These are phyloP conservation scores for Protobothrops mucrosquamatus DNA, from an alignment of 2,113 vertebrate genomes.

Conservation along the genomic window DNA sequence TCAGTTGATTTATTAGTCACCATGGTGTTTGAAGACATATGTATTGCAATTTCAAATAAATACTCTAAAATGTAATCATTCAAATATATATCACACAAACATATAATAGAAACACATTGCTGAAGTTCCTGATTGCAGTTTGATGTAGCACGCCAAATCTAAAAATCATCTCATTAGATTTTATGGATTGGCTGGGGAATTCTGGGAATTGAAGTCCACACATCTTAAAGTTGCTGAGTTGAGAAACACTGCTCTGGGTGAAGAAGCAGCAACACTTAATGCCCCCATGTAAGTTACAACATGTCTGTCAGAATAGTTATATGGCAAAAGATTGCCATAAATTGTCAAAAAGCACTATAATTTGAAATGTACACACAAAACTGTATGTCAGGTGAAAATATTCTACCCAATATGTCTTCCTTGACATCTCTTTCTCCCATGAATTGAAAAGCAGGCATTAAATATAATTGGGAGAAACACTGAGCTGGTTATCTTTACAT, in stretches of 20 bases:
- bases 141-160: neutral
- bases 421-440: neutral
- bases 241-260: neutral
- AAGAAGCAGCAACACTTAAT: neutral
- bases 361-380: neutral
- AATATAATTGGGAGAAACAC: neutral
- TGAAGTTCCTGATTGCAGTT: neutral
- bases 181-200: neutral
- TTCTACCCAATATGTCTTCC: neutral
- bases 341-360: neutral
- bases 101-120: too few species aligned
- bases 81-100: neutral
- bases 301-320: neutral
- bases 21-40: neutral
- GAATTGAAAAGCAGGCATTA: neutral
- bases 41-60: neutral
- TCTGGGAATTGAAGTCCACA: neutral
- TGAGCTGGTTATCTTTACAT: neutral
- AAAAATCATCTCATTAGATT: neutral
- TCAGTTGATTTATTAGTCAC: neutral
- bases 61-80: neutral
- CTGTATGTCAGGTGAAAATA: neutral
- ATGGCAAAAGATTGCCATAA: neutral
- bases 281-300: neutral
- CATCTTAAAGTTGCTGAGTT: neutral